phyloP scores from a whole-genome alignment of 1,140 invertebrate species.

The Heliothis subflexa region DNA sequence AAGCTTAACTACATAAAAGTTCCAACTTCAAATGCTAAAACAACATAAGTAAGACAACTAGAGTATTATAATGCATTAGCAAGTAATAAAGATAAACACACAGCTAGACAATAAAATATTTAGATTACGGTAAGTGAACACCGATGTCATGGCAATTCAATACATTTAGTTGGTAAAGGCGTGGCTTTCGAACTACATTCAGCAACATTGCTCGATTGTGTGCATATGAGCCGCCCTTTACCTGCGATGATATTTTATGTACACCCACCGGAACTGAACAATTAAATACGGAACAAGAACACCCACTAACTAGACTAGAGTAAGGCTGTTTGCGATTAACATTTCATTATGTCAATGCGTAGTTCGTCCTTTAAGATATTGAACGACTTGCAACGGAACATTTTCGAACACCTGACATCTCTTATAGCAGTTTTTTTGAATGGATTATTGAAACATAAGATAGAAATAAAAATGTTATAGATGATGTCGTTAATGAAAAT shows the following conservation, averaged over 20 bases:
- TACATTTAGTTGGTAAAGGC: slow-evolving; percentile 46
- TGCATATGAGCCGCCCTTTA: slow-evolving; percentile 71
- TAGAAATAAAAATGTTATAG: neutral
- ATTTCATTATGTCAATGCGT: slow-evolving; percentile 48
- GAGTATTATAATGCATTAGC: neutral
- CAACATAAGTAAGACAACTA: neutral
- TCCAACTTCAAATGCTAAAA: neutral
- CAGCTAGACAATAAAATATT: slow-evolving; percentile 9
- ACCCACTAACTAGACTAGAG: slow-evolving; percentile 56
- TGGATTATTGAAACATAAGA: neutral
- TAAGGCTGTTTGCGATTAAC: slow-evolving; percentile 52
- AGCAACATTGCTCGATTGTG: slow-evolving; percentile 64
- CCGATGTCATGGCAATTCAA: slow-evolving; percentile 12
- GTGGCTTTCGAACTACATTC: slow-evolving; percentile 53
- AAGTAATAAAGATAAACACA: slow-evolving; percentile 14
- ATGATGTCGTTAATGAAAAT: neutral
- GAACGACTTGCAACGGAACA: neutral
- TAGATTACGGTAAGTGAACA: slow-evolving; percentile 11
- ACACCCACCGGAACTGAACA: slow-evolving; percentile 71
- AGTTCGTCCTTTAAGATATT: slow-evolving; percentile 29
- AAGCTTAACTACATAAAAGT: neutral
- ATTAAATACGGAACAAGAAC: slow-evolving; percentile 60
- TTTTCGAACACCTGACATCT: neutral
- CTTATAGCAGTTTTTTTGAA: neutral
- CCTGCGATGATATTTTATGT: slow-evolving; percentile 53